Conservation (phyloP, 2,888 invertebrate species). For the Hemicrepidius hirtus region DNA sequence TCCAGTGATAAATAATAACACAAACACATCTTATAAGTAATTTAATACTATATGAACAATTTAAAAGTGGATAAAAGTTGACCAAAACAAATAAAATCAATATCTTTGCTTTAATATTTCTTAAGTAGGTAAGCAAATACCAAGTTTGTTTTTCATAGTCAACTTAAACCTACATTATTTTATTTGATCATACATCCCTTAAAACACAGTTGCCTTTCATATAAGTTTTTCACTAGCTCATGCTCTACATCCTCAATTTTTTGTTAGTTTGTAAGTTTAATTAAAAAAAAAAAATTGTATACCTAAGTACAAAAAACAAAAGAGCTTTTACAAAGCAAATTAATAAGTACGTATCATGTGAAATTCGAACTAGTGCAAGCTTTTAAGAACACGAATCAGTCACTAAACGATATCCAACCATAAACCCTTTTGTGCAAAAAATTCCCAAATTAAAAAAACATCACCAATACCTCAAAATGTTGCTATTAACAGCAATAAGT, state of each 20-base stretch:
- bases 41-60: not conserved
- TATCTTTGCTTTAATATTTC: no score
- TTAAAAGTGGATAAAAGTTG: no score
- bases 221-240: no score
- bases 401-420: not conserved
- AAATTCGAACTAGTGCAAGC: constrained; percentile 1
- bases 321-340: constrained; percentile 5
- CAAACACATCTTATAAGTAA: not conserved
- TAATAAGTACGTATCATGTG: constrained; percentile 13
- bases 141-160: no score
- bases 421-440: not conserved
- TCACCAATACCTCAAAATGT: not conserved
- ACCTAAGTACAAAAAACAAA: constrained; percentile 8
- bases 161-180: no score
- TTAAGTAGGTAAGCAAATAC: no score
- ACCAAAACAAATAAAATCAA: no score
- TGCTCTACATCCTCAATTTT: not conserved
- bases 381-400: not conserved
- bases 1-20: not conserved
- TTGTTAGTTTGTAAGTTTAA: not conserved
- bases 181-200: no score
- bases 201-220: not conserved
- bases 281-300: not conserved
- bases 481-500: no score
- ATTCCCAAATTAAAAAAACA: not conserved